These are phyloP conservation scores for Thera britannica DNA, from an alignment of 2,888 invertebrate species.

Conservation along the genomic window DNA sequence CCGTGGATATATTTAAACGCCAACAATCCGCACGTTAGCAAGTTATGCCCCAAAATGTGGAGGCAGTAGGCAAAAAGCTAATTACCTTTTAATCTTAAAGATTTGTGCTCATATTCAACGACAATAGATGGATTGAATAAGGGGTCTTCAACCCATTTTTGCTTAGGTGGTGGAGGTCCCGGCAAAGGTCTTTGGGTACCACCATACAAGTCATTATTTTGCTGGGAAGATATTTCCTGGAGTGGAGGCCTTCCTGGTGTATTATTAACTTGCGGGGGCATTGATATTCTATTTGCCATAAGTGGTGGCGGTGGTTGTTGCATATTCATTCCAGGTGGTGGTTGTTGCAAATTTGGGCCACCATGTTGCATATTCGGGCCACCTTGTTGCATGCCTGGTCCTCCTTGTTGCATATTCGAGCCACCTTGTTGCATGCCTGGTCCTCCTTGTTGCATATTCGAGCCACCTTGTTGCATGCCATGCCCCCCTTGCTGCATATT, in stretches of 20 bases:
- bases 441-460: slow-evolving; percentile 36
- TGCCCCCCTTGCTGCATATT: slow-evolving; percentile 32
- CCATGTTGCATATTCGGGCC: slow-evolving; percentile 26
- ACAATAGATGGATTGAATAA: slow-evolving; percentile 84
- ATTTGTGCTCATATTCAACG: slow-evolving; percentile 89
- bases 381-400: slow-evolving; percentile 24
- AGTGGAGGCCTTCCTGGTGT: slow-evolving; percentile 28
- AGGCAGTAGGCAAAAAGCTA: slow-evolving; percentile 28
- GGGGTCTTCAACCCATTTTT: slow-evolving; percentile 75
- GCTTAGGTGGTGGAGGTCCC: slow-evolving; percentile 38
- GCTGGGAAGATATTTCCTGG: slow-evolving; percentile 34
- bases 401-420: slow-evolving; percentile 24
- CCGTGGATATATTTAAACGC: too few relatives aligned
- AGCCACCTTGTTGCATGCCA: slow-evolving; percentile 21
- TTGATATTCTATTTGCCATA: slow-evolving; percentile 21
- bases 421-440: slow-evolving; percentile 23
- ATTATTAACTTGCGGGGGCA: slow-evolving; percentile 20
- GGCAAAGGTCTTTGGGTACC: slow-evolving; percentile 28
- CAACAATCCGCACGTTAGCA: too few relatives aligned
- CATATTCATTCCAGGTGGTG: slow-evolving; percentile 16
- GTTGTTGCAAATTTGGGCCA: slow-evolving; percentile 16
- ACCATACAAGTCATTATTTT: slow-evolving; percentile 33
- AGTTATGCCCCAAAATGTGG: slow-evolving; percentile 28
- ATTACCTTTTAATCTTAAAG: slow-evolving; percentile 83
- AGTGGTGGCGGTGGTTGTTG: slow-evolving; percentile 26